Conservation (phyloP, 2,113 vertebrate species). For the Copsychus sechellarum region DNA sequence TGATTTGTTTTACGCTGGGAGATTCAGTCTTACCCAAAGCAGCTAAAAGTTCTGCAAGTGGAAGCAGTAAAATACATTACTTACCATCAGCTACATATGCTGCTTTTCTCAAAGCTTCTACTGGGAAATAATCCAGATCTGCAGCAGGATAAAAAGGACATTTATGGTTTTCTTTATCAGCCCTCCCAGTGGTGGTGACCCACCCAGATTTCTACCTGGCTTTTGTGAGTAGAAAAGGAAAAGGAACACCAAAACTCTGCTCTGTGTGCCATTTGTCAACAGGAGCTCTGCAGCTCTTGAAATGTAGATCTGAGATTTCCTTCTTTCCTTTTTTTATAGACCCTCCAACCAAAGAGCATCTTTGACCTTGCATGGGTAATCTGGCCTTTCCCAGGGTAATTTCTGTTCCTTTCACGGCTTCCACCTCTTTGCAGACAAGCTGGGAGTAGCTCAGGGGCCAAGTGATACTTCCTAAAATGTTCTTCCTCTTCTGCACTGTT, state of each 20-base stretch:
- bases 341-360: rapidly evolving
- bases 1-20: not conserved
- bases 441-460: rapidly evolving
- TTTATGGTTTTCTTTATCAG: not conserved
- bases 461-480: not conserved
- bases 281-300: not conserved
- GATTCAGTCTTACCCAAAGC: not conserved
- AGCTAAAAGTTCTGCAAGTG: rapidly evolving
- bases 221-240: not conserved
- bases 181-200: not conserved
- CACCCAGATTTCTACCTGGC: too few relatives aligned
- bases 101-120: rapidly evolving
- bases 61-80: not conserved
- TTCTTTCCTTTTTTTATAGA: not conserved
- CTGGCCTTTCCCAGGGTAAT: too few relatives aligned
- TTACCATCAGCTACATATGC: slow-evolving; percentile 12
- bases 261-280: not conserved
- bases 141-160: not conserved
- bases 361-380: rapidly evolving
- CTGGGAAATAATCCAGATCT: not conserved
- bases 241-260: not conserved
- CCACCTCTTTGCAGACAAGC: not conserved
- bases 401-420: rapidly evolving
- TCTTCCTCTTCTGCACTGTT: rapidly evolving
- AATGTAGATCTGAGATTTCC: not conserved